A percentile compares a stretch with the other conserved stretches of the same genome.
These are phyloP conservation scores for Heterodera schachtii DNA, from an alignment of 1,140 invertebrate genomes.

Conservation along the genomic window DNA sequence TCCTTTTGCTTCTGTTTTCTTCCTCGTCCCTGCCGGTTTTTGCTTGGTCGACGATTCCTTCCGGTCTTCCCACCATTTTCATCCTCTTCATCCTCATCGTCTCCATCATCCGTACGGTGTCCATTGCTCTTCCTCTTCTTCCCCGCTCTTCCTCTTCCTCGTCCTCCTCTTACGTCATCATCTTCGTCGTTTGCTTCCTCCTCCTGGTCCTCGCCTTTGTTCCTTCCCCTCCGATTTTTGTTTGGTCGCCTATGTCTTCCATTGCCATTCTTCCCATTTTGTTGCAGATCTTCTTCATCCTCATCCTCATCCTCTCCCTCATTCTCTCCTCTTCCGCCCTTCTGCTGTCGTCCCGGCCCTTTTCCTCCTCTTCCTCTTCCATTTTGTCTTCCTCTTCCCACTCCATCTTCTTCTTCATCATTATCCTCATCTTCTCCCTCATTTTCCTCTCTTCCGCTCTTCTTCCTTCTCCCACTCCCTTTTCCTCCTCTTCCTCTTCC, in stretches of 20 bases:
- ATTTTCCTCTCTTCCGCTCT: too few species aligned
- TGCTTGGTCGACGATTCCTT: too few species aligned
- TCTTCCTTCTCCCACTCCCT: neutral
- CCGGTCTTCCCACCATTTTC: neutral
- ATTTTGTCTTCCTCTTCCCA: neutral
- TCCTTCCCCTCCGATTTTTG: too few species aligned
- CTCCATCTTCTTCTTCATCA: neutral
- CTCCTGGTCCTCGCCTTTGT: neutral
- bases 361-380: neutral
- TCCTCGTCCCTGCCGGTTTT: too few species aligned
- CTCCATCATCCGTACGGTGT: too few species aligned
- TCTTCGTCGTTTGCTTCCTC: neutral
- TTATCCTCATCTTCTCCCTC: neutral
- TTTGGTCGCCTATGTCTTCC: too few species aligned
- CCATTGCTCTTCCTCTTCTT: too few species aligned
- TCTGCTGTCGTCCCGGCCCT: neutral
- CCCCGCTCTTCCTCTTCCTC: neutral
- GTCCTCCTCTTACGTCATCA: neutral
- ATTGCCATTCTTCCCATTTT: too few species aligned
- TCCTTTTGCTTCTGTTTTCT: neutral
- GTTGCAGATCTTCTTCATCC: too few species aligned
- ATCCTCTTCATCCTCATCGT: neutral
- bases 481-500: neutral
- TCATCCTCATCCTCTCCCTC: neutral
- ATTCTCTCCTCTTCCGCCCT: neutral